Base-by-base conservation (phyloP, 2,888 invertebrate species). In the Lagria hirta region DNA sequence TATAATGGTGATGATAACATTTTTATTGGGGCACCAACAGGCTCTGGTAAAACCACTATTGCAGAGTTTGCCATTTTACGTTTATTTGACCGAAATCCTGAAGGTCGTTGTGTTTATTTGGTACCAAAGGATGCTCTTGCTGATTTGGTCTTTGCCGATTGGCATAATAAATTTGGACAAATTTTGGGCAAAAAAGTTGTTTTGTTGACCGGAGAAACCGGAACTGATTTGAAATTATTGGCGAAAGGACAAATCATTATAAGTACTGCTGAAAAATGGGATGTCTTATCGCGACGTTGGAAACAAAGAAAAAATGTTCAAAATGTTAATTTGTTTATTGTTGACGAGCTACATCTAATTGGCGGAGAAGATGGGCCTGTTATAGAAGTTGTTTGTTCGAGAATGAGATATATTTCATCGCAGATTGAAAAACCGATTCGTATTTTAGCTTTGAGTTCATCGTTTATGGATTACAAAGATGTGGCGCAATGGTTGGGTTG, bases 1-100 rank as follows among this genome's bases (percentile, higher is more conserved):
- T 99, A 97, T 75, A 97, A 97, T 69, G 91, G 91, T 1, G 97
- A 99, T 67, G 99, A 99, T 67, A 99, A 97, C 71, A 91, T 98
- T 4, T 95, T 98, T 69, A 86, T 99, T 46, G 93, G 93, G 0
- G 93, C 94, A 0, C 93, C 94, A 0, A 88, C 91, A 0, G 93
- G 93, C 1, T 90, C 92, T 0, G 89, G 89, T 1, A 96, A 96
- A 74, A 94, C 95, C 1, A 89, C 95, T 6, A 86, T 97, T 37
- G 97, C 94, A 0, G 99, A 99, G 70, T 91, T 99, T 72, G 96
- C 97, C 0, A 84, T 99, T 11, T 78, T 99, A 54, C 77, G 98
- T 28, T 76, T 97, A 65, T 79, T 97, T 41, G 79, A 86, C 0
- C 81, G 82, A 54, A 81, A 83, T 68, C 69, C 81, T 0, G 80